Base-by-base conservation (phyloP, 1,140 invertebrate species). In the Scaptomyza montana region DNA sequence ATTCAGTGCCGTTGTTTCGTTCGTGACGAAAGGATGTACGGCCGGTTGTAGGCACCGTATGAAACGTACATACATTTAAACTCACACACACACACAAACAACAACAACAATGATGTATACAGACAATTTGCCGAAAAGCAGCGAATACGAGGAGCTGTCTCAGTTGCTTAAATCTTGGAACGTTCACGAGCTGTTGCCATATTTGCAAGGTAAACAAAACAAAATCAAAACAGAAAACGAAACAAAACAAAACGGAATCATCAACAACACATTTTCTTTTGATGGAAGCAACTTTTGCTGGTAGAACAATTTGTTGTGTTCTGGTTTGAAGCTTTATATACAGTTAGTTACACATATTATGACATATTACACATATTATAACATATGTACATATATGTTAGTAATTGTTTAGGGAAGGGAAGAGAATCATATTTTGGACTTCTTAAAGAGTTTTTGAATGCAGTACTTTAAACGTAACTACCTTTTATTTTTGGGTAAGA, bases 1-100 rank as follows among this genome's bases (percentile, higher is more conserved):
- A 85, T 89, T 89, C 84, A 89, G 74, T 89, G 59, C 60, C 61
- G 68, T 64, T 47, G 56, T 89, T 71, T 87, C 72, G 74, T 82
- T 87, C 78, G 82, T 82, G 75, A 89, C 77, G 84, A 89, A 87
- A 87, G 82, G 82, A 87, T 87, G 82, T 87, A 87, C 81, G 72
- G 61, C 57, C 75, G 84, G 61, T 78, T 78, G 66, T 78, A 75
- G 81, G 43, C 45, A 16, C 59, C 51, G 66, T 66, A 80, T 85
- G 77, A 65, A 84, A 71, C 63, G 67, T 66, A 56, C 71, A 70
- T 65, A 64, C 64, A 67, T 9, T 49, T 7, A 25, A 25, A 66
- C 7, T 21, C 8, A 43, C 25, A 39, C 25, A 13, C 16, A 33
- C 8, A 33, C 41, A 59, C 5, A 43, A 53, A 5, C 25, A 55